Base-by-base conservation (phyloP, 1,140 invertebrate genomes). In the Drosophila parabipectinata region DNA sequence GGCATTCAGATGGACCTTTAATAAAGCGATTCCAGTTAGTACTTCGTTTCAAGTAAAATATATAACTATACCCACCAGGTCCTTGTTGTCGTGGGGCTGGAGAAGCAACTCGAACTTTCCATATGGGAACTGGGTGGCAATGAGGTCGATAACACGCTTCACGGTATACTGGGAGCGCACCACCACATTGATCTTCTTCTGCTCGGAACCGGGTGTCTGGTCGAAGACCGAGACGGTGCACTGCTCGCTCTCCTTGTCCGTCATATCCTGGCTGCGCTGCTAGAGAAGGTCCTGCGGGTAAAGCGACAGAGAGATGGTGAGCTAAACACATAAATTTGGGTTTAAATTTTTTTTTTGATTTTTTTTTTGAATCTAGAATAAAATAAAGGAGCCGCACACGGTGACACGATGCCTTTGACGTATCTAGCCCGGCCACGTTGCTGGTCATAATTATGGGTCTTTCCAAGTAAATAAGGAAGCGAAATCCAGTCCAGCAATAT, bases 151-250 rank as follows among this genome's bases (percentile, higher is more conserved):
- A 5, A 94, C 80, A 34, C 92, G 91, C 30, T 85, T 82, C 10
- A 94, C 92, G 7, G 92, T 93, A 32, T 91, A 92, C 9, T 93
- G 92, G 4, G 92, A 91, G 24, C 94, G 92, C 12, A 94, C 77
- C 61, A 83, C 92, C 91, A 79, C 93, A 64, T 69, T 91, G 57
- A 77, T 92, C 82, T 92, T 93, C 59, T 87, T 92, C 52, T 84
- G 91, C 82, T 74, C 89, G 63, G 69, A 90, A 67, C 62, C 90
- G 81, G 72, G 92, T 28, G 93, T 93, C 84, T 94, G 92, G 80
- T 94, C 94, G 32, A 92, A 92, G 45, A 95, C 83, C 58, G 93
- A 92, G 32, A 95, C 83, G 55, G 93, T 93, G 82, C 94, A 95
- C 71, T 93, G 80, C 50, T 93, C 92, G 55, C 71, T 66, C 53